Percentiles rank a stretch among this genome's conserved stretches.
Conservation (phyloP, 1,140 invertebrate genomes). For the Teleogryllus occipitalis region DNA sequence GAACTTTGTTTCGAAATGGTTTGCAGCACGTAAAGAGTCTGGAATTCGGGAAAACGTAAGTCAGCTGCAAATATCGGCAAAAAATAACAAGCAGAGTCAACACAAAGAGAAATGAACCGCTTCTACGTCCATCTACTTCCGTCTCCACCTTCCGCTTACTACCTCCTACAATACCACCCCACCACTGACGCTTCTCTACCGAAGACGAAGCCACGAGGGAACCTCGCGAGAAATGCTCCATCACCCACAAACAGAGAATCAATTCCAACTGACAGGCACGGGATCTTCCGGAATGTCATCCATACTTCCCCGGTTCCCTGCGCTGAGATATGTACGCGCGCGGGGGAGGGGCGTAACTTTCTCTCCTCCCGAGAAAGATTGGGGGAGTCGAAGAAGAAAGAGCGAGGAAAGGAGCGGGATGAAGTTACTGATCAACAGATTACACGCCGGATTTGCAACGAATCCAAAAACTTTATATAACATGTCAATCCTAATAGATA, state of each 20-base stretch:
- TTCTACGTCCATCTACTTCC: too few species aligned
- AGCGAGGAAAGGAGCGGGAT: neutral
- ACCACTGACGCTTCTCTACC: too few species aligned
- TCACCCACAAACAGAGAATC: neutral
- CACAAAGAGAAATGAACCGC: too few species aligned
- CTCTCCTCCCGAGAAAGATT: neutral
- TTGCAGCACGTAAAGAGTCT: too few species aligned
- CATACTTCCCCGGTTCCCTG: neutral
- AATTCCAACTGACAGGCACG: neutral
- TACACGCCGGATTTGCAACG: conserved; percentile 3
- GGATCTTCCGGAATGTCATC: neutral
- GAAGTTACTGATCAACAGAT: conserved; percentile 1
- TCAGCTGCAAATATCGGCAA: too few species aligned
- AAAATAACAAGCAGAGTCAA: too few species aligned
- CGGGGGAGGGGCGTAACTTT: too few species aligned
- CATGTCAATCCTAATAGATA: conserved; percentile 5
- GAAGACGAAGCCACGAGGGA: neutral
- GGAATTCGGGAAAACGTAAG: too few species aligned
- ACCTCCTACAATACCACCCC: too few species aligned
- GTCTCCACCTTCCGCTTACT: too few species aligned
- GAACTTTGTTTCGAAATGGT: too few species aligned
- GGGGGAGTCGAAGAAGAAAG: neutral
- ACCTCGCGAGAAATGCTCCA: neutral
- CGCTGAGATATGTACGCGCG: neutral
- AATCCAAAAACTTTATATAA: conserved; percentile 2